Evolutionary conservation across 2,888 invertebrate genomes (phyloP).

Genomic region (Anoncus sp.): DNA sequence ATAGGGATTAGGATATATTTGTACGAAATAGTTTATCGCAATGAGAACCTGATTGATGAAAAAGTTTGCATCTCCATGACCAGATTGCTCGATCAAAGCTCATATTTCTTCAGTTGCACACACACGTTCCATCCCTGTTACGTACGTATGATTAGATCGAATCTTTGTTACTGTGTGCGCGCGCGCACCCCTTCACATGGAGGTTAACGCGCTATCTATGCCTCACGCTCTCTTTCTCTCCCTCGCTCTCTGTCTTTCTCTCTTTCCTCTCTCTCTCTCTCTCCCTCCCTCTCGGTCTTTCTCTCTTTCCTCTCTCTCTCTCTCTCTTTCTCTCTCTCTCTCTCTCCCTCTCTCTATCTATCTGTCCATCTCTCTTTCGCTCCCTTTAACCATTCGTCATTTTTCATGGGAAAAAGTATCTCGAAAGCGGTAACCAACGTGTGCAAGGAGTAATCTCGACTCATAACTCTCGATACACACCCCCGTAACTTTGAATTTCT

Average conservation of each 20-base stretch:
- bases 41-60: not conserved
- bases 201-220: conserved; percentile 60
- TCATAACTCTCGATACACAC: not conserved
- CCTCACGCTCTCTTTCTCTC: conserved; percentile 19
- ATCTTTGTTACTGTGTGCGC: conserved; percentile 59
- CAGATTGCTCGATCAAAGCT: not conserved
- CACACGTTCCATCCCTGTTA: conserved; percentile 31
- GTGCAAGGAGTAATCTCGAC: conserved; percentile 31
- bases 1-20: not conserved
- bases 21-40: not conserved
- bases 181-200: conserved; percentile 56
- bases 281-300: conserved; percentile 18
- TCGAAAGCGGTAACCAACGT: conserved; percentile 40
- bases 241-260: conserved; percentile 21
- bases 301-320: too few relatives aligned
- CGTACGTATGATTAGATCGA: conserved; percentile 62
- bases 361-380: conserved; percentile 14
- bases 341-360: conserved; percentile 15
- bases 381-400: conserved; percentile 20
- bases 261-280: conserved; percentile 21
- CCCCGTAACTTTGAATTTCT: not conserved
- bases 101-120: conserved; percentile 33
- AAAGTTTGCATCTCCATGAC: not conserved
- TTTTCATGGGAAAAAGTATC: conserved; percentile 42
- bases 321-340: conserved; percentile 24